phyloP scores from a whole-genome alignment of 2,797 vertebrate species.

The Xenentodon cancila region DNA sequence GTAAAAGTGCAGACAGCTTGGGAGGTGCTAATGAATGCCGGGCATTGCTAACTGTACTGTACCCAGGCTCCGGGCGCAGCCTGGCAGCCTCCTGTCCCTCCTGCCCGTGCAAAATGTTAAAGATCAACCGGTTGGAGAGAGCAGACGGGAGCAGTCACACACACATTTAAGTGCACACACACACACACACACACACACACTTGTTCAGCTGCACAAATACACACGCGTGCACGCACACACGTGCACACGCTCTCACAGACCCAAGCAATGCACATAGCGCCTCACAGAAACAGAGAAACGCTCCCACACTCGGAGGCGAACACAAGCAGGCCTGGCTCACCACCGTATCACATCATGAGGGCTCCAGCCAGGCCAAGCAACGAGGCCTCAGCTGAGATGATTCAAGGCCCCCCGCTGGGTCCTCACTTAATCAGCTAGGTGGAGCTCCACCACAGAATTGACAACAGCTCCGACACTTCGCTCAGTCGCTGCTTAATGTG shows the following conservation, averaged over 20 bases:
- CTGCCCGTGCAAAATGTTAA: slow-evolving; percentile 85
- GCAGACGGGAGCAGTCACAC: slow-evolving; percentile 82
- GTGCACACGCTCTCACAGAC: slow-evolving; percentile 34
- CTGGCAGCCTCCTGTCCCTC: slow-evolving; percentile 83
- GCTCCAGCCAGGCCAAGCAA: slow-evolving; percentile 81
- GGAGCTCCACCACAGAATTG: slow-evolving; percentile 68
- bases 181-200: slow-evolving; percentile 34
- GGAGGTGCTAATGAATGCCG: slow-evolving; percentile 86
- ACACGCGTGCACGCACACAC: slow-evolving; percentile 27
- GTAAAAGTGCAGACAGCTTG: slow-evolving; percentile 85
- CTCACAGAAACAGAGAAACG: slow-evolving; percentile 48
- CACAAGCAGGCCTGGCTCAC: slow-evolving; percentile 75
- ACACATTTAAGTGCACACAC: slow-evolving; percentile 38
- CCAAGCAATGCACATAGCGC: slow-evolving; percentile 21
- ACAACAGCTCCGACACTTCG: slow-evolving; percentile 68
- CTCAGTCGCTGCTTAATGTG: slow-evolving; percentile 44
- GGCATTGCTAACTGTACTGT: slow-evolving; percentile 81
- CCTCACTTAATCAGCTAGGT: slow-evolving; percentile 74
- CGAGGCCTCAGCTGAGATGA: slow-evolving; percentile 81
- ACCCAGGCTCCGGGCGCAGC: slow-evolving; percentile 81
- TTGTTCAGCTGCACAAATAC: slow-evolving; percentile 35
- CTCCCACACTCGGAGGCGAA: slow-evolving; percentile 58
- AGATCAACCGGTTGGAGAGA: slow-evolving; percentile 87
- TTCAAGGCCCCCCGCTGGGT: slow-evolving; percentile 81
- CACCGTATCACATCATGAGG: slow-evolving; percentile 79